A percentile compares a stretch with the other conserved stretches of the same genome.
Conservation (phyloP, 2,113 vertebrate genomes). For the Callipepla squamata region DNA sequence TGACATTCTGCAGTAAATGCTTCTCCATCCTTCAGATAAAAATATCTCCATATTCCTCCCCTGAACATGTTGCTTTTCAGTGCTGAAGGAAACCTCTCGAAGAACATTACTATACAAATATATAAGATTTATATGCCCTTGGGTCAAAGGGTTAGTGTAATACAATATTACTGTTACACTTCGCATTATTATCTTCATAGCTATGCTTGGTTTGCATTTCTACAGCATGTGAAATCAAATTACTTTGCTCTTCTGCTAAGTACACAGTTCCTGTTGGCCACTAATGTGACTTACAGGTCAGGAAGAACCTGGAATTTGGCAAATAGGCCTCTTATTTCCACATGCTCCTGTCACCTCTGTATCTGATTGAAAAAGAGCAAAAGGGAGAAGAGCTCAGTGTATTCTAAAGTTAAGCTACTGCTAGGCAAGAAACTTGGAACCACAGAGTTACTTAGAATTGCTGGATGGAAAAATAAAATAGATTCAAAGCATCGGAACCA, state of each 20-base stretch:
- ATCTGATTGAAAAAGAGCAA: not conserved
- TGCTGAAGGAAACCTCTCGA: not conserved
- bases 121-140: slow-evolving; percentile 28
- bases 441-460: not conserved
- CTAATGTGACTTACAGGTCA: slow-evolving; percentile 51
- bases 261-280: slow-evolving; percentile 2
- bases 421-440: not conserved
- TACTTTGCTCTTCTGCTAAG: slow-evolving; percentile 56
- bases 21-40: not conserved
- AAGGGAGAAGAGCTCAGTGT: not conserved
- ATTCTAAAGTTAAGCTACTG: not conserved
- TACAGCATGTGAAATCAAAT: slow-evolving; percentile 49
- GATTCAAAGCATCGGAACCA: not conserved
- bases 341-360: not conserved
- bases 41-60: not conserved
- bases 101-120: slow-evolving; percentile 52
- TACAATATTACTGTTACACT: slow-evolving; percentile 42
- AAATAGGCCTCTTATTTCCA: not conserved
- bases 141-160: slow-evolving; percentile 55
- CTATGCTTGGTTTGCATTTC: slow-evolving; percentile 67
- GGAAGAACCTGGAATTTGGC: slow-evolving; percentile 33
- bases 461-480: not conserved
- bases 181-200: slow-evolving; percentile 23
- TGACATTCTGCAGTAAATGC: not conserved
- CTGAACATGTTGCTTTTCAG: not conserved